Evolutionary conservation across 2,888 invertebrate genomes (phyloP).

Genomic region (Chelonus formosanus): DNA sequence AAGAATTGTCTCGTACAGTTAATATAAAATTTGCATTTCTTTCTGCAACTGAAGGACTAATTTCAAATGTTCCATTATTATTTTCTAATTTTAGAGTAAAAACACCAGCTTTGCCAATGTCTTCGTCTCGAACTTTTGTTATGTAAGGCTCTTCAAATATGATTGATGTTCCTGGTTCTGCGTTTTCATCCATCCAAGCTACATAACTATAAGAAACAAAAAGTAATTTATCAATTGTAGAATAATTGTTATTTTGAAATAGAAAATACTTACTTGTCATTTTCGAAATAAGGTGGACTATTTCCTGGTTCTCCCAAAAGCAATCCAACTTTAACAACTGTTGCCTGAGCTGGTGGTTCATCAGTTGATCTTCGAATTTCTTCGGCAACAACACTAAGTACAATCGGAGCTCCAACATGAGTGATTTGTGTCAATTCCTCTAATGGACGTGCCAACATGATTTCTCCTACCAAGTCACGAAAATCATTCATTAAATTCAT

Average conservation of each 20-base stretch:
- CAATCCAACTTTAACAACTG: constrained; percentile 84
- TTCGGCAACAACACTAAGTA: constrained; percentile 85
- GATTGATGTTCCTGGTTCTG: constrained; percentile 80
- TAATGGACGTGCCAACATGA: constrained; percentile 75
- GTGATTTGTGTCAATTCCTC: constrained; percentile 83
- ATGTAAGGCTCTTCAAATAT: constrained; percentile 77
- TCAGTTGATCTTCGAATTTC: constrained; percentile 79
- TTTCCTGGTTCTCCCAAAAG: constrained; percentile 81
- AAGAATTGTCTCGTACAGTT: constrained; percentile 80
- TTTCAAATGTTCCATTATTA: constrained; percentile 89
- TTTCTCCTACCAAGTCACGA: constrained; percentile 69
- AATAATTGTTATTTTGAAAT: too few species aligned
- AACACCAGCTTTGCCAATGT: constrained; percentile 83
- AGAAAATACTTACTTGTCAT: constrained; percentile 71
- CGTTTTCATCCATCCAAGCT: constrained; percentile 81
- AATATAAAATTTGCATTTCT: constrained; percentile 82
- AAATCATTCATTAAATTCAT: too few species aligned
- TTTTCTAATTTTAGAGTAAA: constrained; percentile 80
- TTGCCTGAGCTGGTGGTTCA: constrained; percentile 81
- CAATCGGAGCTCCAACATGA: constrained; percentile 83
- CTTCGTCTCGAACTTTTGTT: constrained; percentile 78
- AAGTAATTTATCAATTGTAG: background rate
- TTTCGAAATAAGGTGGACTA: constrained; percentile 82
- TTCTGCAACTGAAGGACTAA: constrained; percentile 84
- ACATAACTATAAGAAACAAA: constrained; percentile 70